Percentiles rank a stretch among this genome's conserved stretches.
phyloP scores from a whole-genome alignment of 2,888 invertebrate species.

The Lacanobia wlatinum region DNA sequence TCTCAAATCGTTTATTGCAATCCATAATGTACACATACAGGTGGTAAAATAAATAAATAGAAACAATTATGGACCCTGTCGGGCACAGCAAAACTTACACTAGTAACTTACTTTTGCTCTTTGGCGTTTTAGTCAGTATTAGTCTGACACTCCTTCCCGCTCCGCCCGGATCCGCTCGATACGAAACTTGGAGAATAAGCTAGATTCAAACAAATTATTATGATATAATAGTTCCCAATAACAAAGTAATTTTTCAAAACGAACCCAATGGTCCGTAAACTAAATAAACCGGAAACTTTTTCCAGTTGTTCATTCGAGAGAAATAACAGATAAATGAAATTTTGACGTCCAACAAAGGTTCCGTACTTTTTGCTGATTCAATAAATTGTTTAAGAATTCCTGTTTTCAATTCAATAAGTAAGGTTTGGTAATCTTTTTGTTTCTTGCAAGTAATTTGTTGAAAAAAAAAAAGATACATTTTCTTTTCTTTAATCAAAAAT shows the following conservation, averaged over 20 bases:
- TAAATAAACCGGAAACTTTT: constrained; percentile 31
- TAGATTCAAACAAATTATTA: background rate
- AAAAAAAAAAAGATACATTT: background rate
- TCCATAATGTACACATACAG: no score
- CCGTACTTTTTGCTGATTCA: constrained; percentile 20
- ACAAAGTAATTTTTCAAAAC: constrained; percentile 9
- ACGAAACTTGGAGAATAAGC: background rate
- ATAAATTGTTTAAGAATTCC: constrained; percentile 18
- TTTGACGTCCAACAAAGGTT: constrained; percentile 8
- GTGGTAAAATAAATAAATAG: no score
- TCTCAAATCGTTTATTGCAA: no score
- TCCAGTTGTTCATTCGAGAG: constrained; percentile 18
- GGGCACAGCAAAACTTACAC: no score
- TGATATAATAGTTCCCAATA: background rate
- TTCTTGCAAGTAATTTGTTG: constrained; percentile 9
- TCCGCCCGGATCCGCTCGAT: no score
- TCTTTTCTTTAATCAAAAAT: background rate
- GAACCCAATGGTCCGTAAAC: constrained; percentile 3
- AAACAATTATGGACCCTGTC: no score
- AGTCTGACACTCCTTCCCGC: no score
- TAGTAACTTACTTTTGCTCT: no score
- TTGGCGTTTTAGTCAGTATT: no score
- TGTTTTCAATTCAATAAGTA: constrained; percentile 44
- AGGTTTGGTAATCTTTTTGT: constrained; percentile 5
- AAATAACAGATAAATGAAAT: constrained; percentile 36